Percentiles rank a stretch among this genome's conserved stretches.
Conservation (phyloP, 2,113 vertebrate species). For the Ailurus styani region DNA sequence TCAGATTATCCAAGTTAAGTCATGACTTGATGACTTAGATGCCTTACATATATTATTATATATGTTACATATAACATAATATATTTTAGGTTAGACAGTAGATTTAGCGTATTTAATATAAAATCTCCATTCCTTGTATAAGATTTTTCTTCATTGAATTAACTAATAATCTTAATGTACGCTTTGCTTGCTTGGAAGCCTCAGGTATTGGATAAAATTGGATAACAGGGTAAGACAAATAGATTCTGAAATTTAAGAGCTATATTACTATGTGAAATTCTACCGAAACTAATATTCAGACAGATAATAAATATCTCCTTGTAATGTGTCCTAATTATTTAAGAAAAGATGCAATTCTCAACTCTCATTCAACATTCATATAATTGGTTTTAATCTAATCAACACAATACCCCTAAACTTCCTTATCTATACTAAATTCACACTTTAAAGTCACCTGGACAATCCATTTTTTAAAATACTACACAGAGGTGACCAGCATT, state of each 20-base stretch:
- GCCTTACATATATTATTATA: neutral
- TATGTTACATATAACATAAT: neutral
- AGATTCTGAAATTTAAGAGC: neutral
- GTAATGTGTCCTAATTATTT: neutral
- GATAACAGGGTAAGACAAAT: neutral
- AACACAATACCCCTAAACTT: neutral
- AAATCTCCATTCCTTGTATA: neutral
- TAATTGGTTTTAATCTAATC: neutral
- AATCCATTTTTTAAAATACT: neutral
- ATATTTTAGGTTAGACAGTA: neutral
- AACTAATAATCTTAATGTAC: neutral
- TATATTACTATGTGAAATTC: neutral
- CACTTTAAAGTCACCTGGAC: neutral
- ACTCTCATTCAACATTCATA: neutral
- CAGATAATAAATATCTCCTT: neutral
- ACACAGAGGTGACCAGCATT: neutral
- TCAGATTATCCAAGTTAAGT: neutral
- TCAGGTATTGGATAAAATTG: neutral
- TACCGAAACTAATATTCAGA: neutral
- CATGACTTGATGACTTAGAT: neutral
- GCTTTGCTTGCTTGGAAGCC: neutral
- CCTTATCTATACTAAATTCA: neutral
- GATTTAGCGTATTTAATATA: neutral
- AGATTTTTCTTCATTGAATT: neutral
- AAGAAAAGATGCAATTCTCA: neutral